Percentiles rank a stretch among this genome's conserved stretches.
Evolutionary conservation across 2,113 vertebrate species (phyloP).

Genomic region (Chaetodon trifascialis): DNA sequence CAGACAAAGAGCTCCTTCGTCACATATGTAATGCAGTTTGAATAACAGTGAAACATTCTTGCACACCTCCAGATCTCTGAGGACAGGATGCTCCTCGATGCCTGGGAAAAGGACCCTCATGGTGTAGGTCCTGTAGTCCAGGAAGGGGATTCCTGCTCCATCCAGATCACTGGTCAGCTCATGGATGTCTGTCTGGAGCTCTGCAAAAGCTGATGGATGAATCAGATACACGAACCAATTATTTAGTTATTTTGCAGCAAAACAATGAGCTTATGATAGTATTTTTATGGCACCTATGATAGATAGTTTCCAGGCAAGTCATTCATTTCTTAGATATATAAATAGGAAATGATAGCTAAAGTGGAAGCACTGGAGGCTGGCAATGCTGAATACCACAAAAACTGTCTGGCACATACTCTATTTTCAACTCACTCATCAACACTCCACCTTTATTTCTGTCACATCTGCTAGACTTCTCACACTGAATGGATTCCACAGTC

Average conservation of each 20-base stretch:
- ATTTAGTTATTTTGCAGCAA: neutral
- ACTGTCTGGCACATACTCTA: neutral
- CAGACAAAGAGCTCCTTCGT: neutral
- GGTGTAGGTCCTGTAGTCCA: slow-evolving; percentile 96
- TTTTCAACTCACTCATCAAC: neutral
- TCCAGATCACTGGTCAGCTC: slow-evolving; percentile 97
- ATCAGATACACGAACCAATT: slow-evolving; percentile 14
- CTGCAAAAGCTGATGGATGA: slow-evolving; percentile 91
- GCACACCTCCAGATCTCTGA: slow-evolving; percentile 94
- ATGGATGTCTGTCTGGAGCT: slow-evolving; percentile 97
- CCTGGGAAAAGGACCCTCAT: slow-evolving; percentile 99
- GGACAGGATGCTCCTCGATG: slow-evolving; percentile 97
- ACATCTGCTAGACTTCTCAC: neutral
- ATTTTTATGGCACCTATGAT: neutral
- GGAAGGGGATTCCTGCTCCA: slow-evolving; percentile 95
- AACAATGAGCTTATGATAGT: neutral
- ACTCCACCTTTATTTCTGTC: neutral
- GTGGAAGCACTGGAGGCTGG: neutral
- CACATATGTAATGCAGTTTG: neutral
- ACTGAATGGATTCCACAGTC: neutral
- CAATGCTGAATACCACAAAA: neutral
- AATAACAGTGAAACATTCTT: neutral
- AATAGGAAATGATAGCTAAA: too few species aligned
- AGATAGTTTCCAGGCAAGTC: neutral
- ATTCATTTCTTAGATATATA: neutral